Base-by-base conservation (phyloP, 2,888 invertebrate genomes). In the Macaria notata region DNA sequence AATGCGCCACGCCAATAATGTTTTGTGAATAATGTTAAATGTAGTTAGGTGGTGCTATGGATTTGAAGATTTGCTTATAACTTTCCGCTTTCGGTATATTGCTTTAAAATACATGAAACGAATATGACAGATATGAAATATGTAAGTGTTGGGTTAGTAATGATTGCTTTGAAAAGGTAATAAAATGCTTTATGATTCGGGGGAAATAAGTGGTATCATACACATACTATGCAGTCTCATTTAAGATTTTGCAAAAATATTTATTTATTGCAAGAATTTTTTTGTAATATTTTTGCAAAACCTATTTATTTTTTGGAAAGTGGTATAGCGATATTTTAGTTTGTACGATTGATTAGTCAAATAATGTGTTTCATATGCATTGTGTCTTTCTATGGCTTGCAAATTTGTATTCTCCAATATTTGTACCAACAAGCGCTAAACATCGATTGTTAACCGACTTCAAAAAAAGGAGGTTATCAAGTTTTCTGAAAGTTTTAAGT, bases 141-240 rank as follows among this genome's bases (percentile, higher is more conserved):
- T 39, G 3, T 8, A 41, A 41, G 3, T 4, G 33, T 6, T 36
- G 33, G 33, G 33, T 36, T 36, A 7, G 5, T 6, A 36, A 36
- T 4, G 1, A 36, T 6, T 6, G 4, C 5, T 7, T 36, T 36
- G 33, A 41, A 39, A 41, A 41, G 41, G 41, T 5, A 9, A 8
- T 41, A n/a, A n/a, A 8, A 4, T 4, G 41, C 4, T 8, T 41
- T 9, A 41, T 41, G 19, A 19, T 19, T 19, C 19, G 19, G 2
- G n/a, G 41, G 41, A 5, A 41, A 41, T 41, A 41, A 47, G 56
- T 53, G 81, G 80, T 84, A 75, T 78, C 78, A 76, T 78, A 80
- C 79, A 82, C 76, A 69, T 75, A 66, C 69, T 77, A 83, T 76
- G 73, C 86, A 86, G 88, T 86, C 83, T 83, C n/a, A 9, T 75